Base-by-base conservation (phyloP, 2,797 vertebrate species). In the Acanthopagrus latus region DNA sequence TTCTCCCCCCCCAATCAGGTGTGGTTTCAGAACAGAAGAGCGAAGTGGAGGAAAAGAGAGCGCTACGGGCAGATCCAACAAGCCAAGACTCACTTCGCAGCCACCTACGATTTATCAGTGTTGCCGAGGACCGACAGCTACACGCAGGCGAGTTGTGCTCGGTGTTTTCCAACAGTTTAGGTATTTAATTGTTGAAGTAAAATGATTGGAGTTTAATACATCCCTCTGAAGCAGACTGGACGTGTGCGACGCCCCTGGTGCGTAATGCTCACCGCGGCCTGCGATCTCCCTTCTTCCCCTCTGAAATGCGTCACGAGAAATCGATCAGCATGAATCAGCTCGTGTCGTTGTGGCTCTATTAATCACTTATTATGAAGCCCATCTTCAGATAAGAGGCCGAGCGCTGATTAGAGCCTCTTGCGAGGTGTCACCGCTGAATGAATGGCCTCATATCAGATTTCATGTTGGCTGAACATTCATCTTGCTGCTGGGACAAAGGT, bases 1-100 rank as follows among this genome's bases (percentile, higher is more conserved):
- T 52, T 0, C 27, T 41, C 27, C n/a, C 6, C 12, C 14, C 6
- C 4, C 17, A 10, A 0, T 73, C 68, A 99, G 98, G 98, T 99
- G 74, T 99, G 98, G 98, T 99, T 99, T 93, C 98, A 99, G 94
- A 99, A 99, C 94, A 93, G 98, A 94, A 97, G 98, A 93, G 98
- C 98, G 2, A 99, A 99, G 84, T 99, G 98, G 98, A 96, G 98
- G 89, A 99, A 99, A 87, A 93, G 98, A 74, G 98, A 99, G 87
- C 96, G 98, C 2, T 99, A 98, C 74, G 98, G 98, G n/a, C 98
- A 99, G 91, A 97, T 99, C 84, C 98, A 99, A 74, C 98, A 99
- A 87, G 97, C 98, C 71, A 99, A 99, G 91, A 98, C 93, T 65
- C 98, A 99, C 91, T 99, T 98, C 78, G 96, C 98, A 41, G 96